Base-by-base conservation (phyloP, 64 coral and sea anemone species). In the Stichodactyla mertensii region DNA sequence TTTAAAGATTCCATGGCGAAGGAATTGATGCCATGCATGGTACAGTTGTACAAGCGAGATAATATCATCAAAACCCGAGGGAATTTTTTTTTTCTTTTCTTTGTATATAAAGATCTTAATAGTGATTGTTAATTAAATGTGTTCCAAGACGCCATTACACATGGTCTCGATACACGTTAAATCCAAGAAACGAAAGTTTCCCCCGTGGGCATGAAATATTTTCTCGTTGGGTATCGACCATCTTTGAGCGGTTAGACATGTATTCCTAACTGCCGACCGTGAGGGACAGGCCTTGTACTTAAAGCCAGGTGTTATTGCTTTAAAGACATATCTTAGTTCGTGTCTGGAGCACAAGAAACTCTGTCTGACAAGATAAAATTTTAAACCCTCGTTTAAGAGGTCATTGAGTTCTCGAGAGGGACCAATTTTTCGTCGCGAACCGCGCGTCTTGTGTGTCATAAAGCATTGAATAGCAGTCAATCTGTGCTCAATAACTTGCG, bases 361-460 rank as follows among this genome's bases (percentile, higher is more conserved):
- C 64, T 69, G 64, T 69, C 64, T 69, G n/a, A 69, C 59, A 24
- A 69, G 64, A 69, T 69, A 69, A 69, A 69, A 24, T 69, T 69
- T 69, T 69, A 24, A 69, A 69, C 20, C 20, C 59, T 61, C 19
- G 19, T 20, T 69, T 69, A 69, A 69, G 64, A 69, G 64, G 64
- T 69, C 64, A 69, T 69, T 22, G 64, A 69, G n/a, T 69, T 69
- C n/a, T 69, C 64, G 64, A 22, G 64, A 69, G 19, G 4, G n/a
- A 7, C 0, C 64, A 69, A 20, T 22, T 16, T 23, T 69, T 69
- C 7, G 19, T n/a, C 64, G 64, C 64, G 64, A 69, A 20, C 16
- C 19, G 64, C 64, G 64, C 64, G 64, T 69, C 56, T 9, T 58
- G 8, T 15, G 56, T 11, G 9, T 58, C 14, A 31, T 31, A 11